These are phyloP conservation scores for Ptilodon capucinus DNA, from an alignment of 2,888 invertebrate genomes.

Conservation along the genomic window DNA sequence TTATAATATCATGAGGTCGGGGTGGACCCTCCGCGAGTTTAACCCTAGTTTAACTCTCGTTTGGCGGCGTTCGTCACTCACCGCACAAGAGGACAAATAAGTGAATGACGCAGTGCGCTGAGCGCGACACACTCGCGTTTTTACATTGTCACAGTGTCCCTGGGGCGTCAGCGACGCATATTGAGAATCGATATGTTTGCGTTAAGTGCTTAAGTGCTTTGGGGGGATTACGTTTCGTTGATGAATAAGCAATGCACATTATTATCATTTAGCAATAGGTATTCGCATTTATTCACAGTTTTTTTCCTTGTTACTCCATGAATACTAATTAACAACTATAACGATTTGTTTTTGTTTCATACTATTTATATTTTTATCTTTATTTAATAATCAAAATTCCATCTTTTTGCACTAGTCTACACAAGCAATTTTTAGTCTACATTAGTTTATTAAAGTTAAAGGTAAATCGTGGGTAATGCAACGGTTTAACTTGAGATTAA, in stretches of 20 bases:
- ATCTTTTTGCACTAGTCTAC: too few species aligned
- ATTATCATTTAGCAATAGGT: constrained; percentile 30
- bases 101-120: constrained; percentile 63
- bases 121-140: constrained; percentile 65
- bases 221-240: constrained; percentile 71
- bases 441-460: too few species aligned
- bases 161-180: constrained; percentile 62
- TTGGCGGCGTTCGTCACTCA: constrained; percentile 46
- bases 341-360: background rate
- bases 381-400: too few species aligned
- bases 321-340: background rate
- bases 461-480: too few species aligned
- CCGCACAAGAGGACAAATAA: constrained; percentile 67
- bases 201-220: constrained; percentile 80
- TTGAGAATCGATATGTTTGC: constrained; percentile 79
- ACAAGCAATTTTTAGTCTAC: too few species aligned
- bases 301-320: background rate
- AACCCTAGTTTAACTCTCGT: constrained; percentile 70
- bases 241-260: constrained; percentile 72
- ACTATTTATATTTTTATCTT: too few species aligned
- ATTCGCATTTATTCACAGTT: background rate
- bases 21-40: constrained; percentile 54
- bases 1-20: constrained; percentile 77
- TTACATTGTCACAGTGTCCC: constrained; percentile 74
- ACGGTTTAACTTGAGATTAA: background rate